Base-by-base conservation (phyloP, 1,140 invertebrate species). In the Bombus ignitus region DNA sequence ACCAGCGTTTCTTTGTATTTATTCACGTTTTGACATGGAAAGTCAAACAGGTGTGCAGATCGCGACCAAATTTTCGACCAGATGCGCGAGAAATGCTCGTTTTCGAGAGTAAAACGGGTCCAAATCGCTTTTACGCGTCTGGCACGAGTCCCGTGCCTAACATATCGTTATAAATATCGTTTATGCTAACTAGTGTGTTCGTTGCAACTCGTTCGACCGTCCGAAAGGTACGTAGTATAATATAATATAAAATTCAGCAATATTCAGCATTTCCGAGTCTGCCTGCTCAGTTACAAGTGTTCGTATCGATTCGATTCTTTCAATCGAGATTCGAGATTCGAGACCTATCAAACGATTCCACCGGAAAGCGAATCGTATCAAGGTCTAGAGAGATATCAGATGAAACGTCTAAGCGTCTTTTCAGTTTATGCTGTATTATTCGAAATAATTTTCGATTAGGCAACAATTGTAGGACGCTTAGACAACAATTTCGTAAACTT, bases 141-240 rank as follows among this genome's bases (percentile, higher is more conserved):
- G 88, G 87, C 87, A 89, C 71, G 66, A 71, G 59, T 88, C 83
- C 87, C 79, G 62, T 10, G 65, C 72, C 79, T 79, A 86, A 86
- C 83, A 37, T 89, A 76, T 86, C 87, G 83, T 89, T 89, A 89
- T 89, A 89, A 89, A 89, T 89, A 89, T 74, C 83, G 62, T 80
- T 65, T 74, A 28, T 39, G 59, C 59, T 81, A 65, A 57, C 39
- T 28, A 39, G 35, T 70, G 28, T 74, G 76, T 65, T 44, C 35
- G 47, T 28, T 66, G 65, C 65, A 18, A 37, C 32, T 68, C 66
- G 66, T 37, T 68, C 10, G 66, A 37, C 32, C 35, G 18, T 10
- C 18, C 22, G 35, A 12, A 18, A 70, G 32, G 35, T 70, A 70
- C 18, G 35, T 70, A 62, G 28, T n/a, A n/a, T 13, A 62, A 66